Evolutionary conservation across 2,888 invertebrate genomes (phyloP), one percentile per base, ranked within the genome.

Genomic region (Hydrotaea cyrtoneurina): DNA sequence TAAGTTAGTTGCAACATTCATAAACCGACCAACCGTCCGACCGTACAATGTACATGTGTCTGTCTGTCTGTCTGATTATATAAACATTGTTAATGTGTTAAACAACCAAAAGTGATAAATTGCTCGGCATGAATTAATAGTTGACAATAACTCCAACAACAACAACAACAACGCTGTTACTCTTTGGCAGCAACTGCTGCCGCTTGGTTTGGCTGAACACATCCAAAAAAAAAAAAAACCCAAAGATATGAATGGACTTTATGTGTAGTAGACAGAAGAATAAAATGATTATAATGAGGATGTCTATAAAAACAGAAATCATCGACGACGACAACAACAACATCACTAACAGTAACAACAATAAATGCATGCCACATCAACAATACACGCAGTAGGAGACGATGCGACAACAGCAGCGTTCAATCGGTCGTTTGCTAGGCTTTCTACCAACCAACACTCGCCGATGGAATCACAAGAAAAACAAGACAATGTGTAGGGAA

Each of bases 61-160:
- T 73, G 23, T 46, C 46, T 55, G 23, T 64, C 19, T 46, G 39
- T 39, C 13, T 15, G 23, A 53, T 13, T 31, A 76, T 8, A 66
- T 85, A 87, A 87, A 87, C 86, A 88, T 86, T 88, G 88, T 87
- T 87, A 88, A 88, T 88, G 88, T 87, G 88, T 88, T 88, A 86
- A 88, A 87, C 87, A 88, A 87, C 88, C 88, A 91, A 91, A 90
- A 89, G 90, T 91, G 91, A 91, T 91, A 91, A 91, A 91, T 90
- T 88, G 89, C 89, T 87, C 87, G 86, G 87, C 88, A 90, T 91
- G 89, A 91, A 91, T 90, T 90, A 91, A 91, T 90, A 88, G 90
- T 88, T 88, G 86, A 85, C 86, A 88, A 83, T 80, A 86, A 82
- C 82, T 76, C 10, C 69, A 81, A 43, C 83, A 83, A 75, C 78